Evolutionary conservation across 1,140 invertebrate genomes (phyloP).

Genomic region (Mizuhopecten yessoensis): DNA sequence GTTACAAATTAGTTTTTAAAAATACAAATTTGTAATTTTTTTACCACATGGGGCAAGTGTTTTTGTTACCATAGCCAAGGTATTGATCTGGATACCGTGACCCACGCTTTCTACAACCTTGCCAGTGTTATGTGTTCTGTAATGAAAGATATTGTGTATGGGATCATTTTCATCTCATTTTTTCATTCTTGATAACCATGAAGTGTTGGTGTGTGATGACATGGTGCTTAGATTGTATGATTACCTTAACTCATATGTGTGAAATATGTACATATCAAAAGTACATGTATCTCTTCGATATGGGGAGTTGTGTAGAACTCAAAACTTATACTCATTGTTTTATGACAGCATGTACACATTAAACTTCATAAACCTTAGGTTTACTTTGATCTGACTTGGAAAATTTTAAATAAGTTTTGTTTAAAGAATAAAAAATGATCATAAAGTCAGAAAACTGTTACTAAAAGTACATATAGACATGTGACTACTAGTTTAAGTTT

Average conservation of each 20-base stretch:
- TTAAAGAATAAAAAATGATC: too few relatives aligned
- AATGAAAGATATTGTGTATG: constrained; percentile 19
- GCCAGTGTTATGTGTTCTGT: neutral
- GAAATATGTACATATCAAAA: constrained; percentile 22
- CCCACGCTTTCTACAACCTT: constrained; percentile 5
- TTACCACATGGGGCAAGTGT: neutral
- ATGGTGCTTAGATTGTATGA: constrained; percentile 1
- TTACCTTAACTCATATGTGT: neutral
- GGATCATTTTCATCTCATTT: neutral
- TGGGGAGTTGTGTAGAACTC: neutral
- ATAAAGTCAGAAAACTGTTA: neutral
- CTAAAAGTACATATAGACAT: neutral
- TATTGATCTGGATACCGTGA: neutral
- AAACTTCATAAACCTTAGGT: neutral
- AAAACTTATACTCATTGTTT: neutral
- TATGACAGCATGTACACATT: neutral
- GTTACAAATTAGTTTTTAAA: neutral
- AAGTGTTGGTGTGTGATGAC: neutral
- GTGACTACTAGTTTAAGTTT: neutral
- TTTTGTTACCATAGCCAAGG: neutral
- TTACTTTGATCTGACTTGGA: neutral
- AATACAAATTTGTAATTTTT: neutral
- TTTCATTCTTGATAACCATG: neutral
- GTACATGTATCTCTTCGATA: neutral
- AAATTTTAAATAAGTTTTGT: neutral